Evolutionary conservation across 2,888 invertebrate genomes (phyloP).

Genomic region (Arrhopalites spinosus): DNA sequence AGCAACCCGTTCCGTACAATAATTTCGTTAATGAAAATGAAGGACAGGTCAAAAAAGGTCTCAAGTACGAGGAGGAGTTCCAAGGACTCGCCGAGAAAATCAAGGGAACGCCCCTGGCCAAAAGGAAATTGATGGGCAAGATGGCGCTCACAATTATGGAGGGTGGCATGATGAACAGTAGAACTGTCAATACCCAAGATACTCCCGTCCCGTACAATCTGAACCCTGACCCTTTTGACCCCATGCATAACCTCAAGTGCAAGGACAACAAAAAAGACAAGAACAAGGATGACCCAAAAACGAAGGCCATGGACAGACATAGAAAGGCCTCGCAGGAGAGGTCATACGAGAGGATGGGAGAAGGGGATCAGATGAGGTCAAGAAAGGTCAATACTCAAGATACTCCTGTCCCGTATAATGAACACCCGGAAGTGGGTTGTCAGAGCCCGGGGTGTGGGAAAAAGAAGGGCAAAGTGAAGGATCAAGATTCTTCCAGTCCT

Average conservation of each 20-base stretch:
- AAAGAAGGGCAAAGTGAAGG: not conserved
- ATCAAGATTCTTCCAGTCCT: not conserved
- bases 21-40: too few relatives aligned
- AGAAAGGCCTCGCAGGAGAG: not conserved
- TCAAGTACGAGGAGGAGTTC: too few relatives aligned
- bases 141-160: not conserved
- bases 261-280: not conserved
- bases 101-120: too few relatives aligned
- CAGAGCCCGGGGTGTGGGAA: not conserved
- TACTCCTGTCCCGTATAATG: not conserved
- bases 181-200: not conserved
- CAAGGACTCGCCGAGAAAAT: too few relatives aligned
- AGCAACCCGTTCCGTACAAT: too few relatives aligned
- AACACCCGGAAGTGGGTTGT: not conserved
- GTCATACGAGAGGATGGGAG: not conserved
- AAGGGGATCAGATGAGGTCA: not conserved
- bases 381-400: not conserved
- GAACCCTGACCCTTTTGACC: too few relatives aligned
- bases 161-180: not conserved
- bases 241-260: too few relatives aligned
- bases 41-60: too few relatives aligned
- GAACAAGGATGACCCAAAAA: not conserved
- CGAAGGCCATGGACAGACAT: not conserved
- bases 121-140: too few relatives aligned
- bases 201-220: not conserved